These are phyloP conservation scores for Notocelia uddmanniana DNA, from an alignment of 2,888 invertebrate genomes.

Conservation along the genomic window DNA sequence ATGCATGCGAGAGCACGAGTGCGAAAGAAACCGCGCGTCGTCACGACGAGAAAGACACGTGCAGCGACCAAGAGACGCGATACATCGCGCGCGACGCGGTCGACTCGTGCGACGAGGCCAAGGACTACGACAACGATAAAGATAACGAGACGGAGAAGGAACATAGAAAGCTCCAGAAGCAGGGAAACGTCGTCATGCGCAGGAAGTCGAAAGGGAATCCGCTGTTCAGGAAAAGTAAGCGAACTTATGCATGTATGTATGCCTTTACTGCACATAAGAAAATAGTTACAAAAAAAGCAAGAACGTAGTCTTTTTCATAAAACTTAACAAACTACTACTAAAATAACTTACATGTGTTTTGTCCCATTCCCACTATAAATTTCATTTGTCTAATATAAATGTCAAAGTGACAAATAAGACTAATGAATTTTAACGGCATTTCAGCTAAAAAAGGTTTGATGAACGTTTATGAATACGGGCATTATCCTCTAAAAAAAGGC, in stretches of 20 bases:
- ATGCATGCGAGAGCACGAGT: slow-evolving; percentile 88
- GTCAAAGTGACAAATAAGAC: no score
- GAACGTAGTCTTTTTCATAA: no score
- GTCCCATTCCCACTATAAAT: no score
- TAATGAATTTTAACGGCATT: no score
- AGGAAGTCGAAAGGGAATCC: slow-evolving; percentile 89
- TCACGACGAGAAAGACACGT: slow-evolving; percentile 90
- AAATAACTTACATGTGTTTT: no score
- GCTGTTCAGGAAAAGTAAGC: slow-evolving; percentile 89
- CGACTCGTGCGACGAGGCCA: slow-evolving; percentile 74
- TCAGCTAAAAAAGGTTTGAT: no score
- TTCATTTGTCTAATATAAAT: no score
- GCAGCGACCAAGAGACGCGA: slow-evolving; percentile 80
- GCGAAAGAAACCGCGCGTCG: slow-evolving; percentile 90
- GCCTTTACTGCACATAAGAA: no score
- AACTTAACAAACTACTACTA: no score
- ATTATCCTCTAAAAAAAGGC: no score
- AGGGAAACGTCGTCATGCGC: slow-evolving; percentile 85
- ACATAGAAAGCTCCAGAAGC: slow-evolving; percentile 71
- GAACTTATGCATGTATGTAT: slow-evolving; percentile 52
- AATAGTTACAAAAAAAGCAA: no score
- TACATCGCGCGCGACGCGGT: slow-evolving; percentile 51
- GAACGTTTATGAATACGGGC: no score
- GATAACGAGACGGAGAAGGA: slow-evolving; percentile 54
- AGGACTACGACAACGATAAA: slow-evolving; percentile 67